Evolutionary conservation across 1,140 invertebrate genomes (phyloP), one percentile per base, ranked within the genome.

Genomic region (Druon quercuslanigerum): DNA sequence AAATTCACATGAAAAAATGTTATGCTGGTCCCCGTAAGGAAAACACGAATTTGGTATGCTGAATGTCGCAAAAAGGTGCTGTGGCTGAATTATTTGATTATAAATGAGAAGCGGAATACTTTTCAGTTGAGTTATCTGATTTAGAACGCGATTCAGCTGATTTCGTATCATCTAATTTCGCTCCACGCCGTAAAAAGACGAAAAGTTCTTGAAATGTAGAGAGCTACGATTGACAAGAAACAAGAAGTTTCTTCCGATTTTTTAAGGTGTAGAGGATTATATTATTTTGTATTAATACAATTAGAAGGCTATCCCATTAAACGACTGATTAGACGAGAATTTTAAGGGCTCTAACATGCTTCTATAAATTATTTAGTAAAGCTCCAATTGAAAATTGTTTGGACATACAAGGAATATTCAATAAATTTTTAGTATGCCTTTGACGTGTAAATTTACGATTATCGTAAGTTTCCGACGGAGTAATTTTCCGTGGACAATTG

Each of bases 351-450:
- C 82, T 50, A 2, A 60, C 33, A 6, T 60, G 57, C 16, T 60
- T 40, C 16, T 33, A 20, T 4, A 33, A 12, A 5, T 33, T 20
- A 60, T 60, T 33, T 5, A 33, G 20, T 14, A 60, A 6, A 6
- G 7, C 20, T 9, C 57, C 12, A 3, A 60, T 12, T 12, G 57
- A 60, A 25, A 60, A 60, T 1, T 60, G 12, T 25, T 60, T 60
- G 2, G 14, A 52, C 17, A 86, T 19, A n/a, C 20, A 9, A 19
- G 71, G 50, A 16, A 82, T 13, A 56, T 72, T 54, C 51, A 87
- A 1, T 78, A 86, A 71, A 86, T 83, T 14, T 50, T 82, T 76
- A 16, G 87, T 60, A 51, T 83, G 80, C 25, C 81, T 83, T 19
- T 84, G 71, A 6, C 82, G 70, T 9, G 87, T 70, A 9, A 86